A percentile compares a stretch with the other conserved stretches of the same genome.
Conservation (phyloP, 2,797 vertebrate species). For the Pangasius macronema region DNA sequence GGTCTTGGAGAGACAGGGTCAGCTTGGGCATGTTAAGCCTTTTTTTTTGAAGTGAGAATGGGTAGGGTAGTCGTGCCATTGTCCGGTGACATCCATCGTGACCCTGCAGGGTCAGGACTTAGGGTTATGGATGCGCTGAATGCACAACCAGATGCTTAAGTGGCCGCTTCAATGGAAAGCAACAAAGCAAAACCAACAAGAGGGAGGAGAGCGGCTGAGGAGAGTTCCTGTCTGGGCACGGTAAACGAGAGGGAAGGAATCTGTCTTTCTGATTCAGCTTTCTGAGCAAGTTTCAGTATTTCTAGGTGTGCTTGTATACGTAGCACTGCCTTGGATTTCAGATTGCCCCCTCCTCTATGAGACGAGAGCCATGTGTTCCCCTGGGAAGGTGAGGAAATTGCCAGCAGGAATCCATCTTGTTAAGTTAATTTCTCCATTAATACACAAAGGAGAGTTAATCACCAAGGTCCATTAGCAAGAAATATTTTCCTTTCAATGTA, state of each 20-base stretch:
- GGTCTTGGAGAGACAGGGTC: constrained; percentile 48
- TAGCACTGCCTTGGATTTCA: background rate
- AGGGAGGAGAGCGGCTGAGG: constrained; percentile 46
- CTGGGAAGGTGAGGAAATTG: constrained; percentile 15
- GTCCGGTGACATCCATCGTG: constrained; percentile 49
- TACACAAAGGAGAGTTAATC: constrained; percentile 18
- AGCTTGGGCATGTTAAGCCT: constrained; percentile 60
- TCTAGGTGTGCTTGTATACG: background rate
- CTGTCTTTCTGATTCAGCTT: background rate
- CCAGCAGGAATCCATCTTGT: constrained; percentile 27
- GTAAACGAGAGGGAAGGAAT: constrained; percentile 25
- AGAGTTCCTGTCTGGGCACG: constrained; percentile 42
- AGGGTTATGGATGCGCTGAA: constrained; percentile 59
- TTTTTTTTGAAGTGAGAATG: constrained; percentile 69
- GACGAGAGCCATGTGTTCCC: background rate
- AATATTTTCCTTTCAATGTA: background rate
- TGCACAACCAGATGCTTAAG: constrained; percentile 74
- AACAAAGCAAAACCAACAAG: constrained; percentile 60
- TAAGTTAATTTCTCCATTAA: constrained; percentile 17
- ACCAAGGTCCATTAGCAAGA: background rate
- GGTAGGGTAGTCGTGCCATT: constrained; percentile 60
- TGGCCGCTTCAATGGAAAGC: constrained; percentile 64
- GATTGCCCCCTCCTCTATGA: background rate
- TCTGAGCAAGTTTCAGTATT: background rate
- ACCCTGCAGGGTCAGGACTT: constrained; percentile 61